phyloP scores from a whole-genome alignment of 2,888 invertebrate species.

The Glyphotaelius pellucidus region DNA sequence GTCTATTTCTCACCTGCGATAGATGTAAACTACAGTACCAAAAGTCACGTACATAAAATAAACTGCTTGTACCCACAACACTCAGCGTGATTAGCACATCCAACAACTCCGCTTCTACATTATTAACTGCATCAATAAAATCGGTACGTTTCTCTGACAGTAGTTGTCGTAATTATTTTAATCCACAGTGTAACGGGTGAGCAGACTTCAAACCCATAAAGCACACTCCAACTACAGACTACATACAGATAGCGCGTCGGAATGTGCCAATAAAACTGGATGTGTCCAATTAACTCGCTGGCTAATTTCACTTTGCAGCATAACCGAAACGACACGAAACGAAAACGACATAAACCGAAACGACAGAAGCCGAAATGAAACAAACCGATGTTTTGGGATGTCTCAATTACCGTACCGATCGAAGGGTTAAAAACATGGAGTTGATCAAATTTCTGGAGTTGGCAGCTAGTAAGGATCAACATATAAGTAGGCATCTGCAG shows the following conservation, averaged over 20 bases:
- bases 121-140: neutral
- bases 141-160: neutral
- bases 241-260: neutral
- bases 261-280: slow-evolving; percentile 13
- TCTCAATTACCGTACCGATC: neutral
- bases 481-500: neutral
- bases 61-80: neutral
- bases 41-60: neutral
- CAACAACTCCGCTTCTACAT: neutral
- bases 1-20: neutral
- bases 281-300: slow-evolving; percentile 30
- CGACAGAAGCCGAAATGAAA: neutral
- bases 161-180: neutral
- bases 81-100: neutral
- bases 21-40: neutral
- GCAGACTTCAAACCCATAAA: neutral
- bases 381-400: neutral
- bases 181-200: neutral
- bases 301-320: slow-evolving; percentile 26
- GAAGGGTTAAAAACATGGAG: neutral
- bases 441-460: neutral
- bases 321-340: neutral
- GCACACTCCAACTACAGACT: neutral
- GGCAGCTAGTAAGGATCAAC: neutral
- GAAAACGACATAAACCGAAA: slow-evolving; percentile 2